Evolutionary conservation across 2,797 vertebrate genomes (phyloP).

Genomic region (Mormyrops boulengeri): DNA sequence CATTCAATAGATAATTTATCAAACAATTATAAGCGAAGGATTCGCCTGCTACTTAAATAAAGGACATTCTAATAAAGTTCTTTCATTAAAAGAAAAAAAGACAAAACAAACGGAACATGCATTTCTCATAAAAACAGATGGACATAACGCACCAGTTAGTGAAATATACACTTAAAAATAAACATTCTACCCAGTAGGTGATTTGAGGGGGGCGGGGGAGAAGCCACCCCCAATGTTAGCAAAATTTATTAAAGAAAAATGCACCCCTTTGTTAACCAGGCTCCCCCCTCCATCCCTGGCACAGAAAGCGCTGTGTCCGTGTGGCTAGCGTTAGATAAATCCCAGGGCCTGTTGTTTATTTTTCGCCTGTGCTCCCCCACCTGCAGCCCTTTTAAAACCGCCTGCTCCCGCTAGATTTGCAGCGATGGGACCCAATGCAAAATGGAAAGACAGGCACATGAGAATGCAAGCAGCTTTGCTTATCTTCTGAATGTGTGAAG

Average conservation of each 20-base stretch:
- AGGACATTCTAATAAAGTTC: background rate
- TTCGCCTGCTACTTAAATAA: background rate
- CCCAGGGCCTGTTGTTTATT: background rate
- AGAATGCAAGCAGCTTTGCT: background rate
- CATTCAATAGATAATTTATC: background rate
- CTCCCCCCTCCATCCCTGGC: background rate
- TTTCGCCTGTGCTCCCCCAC: background rate
- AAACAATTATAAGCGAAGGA: background rate
- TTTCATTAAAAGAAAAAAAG: background rate
- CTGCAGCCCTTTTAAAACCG: background rate
- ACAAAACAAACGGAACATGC: background rate
- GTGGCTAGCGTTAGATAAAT: background rate
- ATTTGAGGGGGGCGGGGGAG: background rate
- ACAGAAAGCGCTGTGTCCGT: background rate
- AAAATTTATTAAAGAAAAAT: background rate
- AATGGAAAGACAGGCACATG: background rate
- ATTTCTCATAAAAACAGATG: background rate
- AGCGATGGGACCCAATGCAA: background rate
- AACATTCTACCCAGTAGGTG: background rate
- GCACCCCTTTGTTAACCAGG: background rate
- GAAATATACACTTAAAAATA: background rate
- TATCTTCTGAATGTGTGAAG: background rate
- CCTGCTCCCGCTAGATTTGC: background rate
- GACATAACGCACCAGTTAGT: background rate
- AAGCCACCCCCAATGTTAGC: background rate